Evolutionary conservation across 2,888 invertebrate species (phyloP).

Genomic region (Cremastobaeus sp.): DNA sequence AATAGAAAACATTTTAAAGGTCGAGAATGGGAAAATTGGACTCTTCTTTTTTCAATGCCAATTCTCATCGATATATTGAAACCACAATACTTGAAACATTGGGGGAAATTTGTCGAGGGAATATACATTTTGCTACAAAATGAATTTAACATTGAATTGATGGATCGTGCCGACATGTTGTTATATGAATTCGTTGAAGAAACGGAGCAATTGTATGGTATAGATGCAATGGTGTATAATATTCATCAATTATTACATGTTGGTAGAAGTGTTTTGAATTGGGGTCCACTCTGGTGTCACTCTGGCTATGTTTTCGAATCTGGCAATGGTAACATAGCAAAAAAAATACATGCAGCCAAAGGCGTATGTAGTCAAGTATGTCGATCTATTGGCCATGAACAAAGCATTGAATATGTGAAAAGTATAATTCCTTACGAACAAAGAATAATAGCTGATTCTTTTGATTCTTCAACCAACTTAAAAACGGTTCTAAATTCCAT

Average conservation of each 20-base stretch:
- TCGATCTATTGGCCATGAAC: not conserved
- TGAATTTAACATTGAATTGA: not conserved
- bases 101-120: not conserved
- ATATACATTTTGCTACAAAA: not conserved
- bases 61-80: not conserved
- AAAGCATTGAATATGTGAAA: not conserved
- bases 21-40: conserved; percentile 5
- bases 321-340: not conserved
- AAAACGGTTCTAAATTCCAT: too few relatives aligned
- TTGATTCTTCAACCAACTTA: too few relatives aligned
- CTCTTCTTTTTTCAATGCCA: not conserved
- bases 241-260: conserved; percentile 4
- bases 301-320: conserved; percentile 1
- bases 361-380: not conserved
- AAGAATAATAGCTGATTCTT: too few relatives aligned
- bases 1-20: not conserved
- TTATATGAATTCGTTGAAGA: conserved; percentile 2
- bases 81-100: not conserved
- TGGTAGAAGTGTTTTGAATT: conserved; percentile 1
- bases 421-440: not conserved
- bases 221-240: not conserved
- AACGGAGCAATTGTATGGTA: conserved; percentile 1
- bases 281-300: conserved; percentile 4
- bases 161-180: not conserved
- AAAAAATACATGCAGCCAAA: too few relatives aligned